These are phyloP conservation scores for Hippocampus kuda DNA, from an alignment of 2,797 vertebrate genomes.

Conservation along the genomic window DNA sequence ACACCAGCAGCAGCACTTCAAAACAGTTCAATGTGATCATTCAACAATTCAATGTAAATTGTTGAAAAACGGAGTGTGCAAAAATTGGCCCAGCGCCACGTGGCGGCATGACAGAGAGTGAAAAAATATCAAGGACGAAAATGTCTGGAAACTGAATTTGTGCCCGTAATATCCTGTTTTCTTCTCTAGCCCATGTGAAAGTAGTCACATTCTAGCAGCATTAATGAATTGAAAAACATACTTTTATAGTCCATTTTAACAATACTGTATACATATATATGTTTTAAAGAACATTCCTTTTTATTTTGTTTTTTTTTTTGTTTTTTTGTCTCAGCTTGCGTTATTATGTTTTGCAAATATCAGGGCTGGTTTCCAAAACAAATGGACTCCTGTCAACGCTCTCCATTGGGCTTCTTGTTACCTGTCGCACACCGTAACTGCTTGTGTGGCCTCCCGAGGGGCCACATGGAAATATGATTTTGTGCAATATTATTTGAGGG, in stretches of 20 bases:
- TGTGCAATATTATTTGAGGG: background rate
- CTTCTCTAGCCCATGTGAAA: background rate
- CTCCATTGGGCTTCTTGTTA: constrained; percentile 30
- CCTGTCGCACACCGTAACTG: constrained; percentile 25
- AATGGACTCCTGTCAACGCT: constrained; percentile 28
- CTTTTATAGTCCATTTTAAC: background rate
- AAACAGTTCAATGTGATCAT: background rate
- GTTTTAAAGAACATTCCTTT: too few relatives aligned
- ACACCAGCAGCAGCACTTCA: background rate
- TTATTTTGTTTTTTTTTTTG: too few relatives aligned
- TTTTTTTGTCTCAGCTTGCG: background rate
- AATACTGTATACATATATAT: background rate
- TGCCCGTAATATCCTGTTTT: background rate
- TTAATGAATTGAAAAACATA: background rate
- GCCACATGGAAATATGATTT: background rate
- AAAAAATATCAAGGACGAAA: background rate
- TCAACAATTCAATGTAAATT: background rate
- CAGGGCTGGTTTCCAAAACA: constrained; percentile 24
- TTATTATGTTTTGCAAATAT: constrained; percentile 4
- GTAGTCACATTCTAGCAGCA: background rate
- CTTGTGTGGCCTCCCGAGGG: constrained; percentile 4
- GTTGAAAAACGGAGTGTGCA: background rate
- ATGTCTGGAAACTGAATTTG: background rate
- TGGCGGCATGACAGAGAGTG: background rate
- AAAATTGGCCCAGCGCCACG: background rate